A percentile compares a stretch with the other conserved stretches of the same genome.
These are phyloP conservation scores for Hormaphis cornu DNA, from an alignment of 1,140 invertebrate species.

Conservation along the genomic window DNA sequence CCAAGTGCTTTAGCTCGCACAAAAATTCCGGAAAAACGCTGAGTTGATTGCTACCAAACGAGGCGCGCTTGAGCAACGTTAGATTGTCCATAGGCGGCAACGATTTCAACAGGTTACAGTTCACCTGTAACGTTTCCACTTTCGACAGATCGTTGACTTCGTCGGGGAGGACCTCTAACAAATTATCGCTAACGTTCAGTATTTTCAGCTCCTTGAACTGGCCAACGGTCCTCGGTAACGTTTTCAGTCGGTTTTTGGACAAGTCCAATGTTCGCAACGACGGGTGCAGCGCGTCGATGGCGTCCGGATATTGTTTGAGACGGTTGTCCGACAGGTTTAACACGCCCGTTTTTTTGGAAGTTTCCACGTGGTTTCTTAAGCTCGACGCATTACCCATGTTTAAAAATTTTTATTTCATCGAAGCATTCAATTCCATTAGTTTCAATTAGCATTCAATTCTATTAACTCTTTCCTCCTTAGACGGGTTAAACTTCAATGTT, in stretches of 20 bases:
- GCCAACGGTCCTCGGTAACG: conserved; percentile 65
- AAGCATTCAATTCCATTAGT: no score
- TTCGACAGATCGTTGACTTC: conserved; percentile 68
- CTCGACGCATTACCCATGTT: conserved; percentile 39
- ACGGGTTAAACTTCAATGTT: no score
- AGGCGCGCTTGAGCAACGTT: conserved; percentile 62
- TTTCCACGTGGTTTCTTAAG: conserved; percentile 38
- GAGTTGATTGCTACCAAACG: conserved; percentile 69
- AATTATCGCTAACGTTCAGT: conserved; percentile 67
- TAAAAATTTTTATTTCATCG: background rate
- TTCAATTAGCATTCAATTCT: no score
- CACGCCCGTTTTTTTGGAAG: conserved; percentile 39
- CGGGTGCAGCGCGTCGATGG: conserved; percentile 47
- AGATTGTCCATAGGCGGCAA: conserved; percentile 55
- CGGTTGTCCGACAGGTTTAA: conserved; percentile 49
- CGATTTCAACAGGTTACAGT: conserved; percentile 49
- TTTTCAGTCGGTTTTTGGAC: conserved; percentile 76
- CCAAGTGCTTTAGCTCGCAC: conserved; percentile 70
- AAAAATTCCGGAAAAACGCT: conserved; percentile 71
- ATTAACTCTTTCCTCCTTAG: no score
- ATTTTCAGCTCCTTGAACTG: conserved; percentile 74
- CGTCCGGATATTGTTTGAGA: conserved; percentile 60
- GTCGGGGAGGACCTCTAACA: conserved; percentile 57
- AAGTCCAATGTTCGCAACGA: conserved; percentile 76
- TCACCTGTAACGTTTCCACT: conserved; percentile 63